Evolutionary conservation across 2,113 vertebrate genomes (phyloP).

Genomic region (Stigmatopora nigra): DNA sequence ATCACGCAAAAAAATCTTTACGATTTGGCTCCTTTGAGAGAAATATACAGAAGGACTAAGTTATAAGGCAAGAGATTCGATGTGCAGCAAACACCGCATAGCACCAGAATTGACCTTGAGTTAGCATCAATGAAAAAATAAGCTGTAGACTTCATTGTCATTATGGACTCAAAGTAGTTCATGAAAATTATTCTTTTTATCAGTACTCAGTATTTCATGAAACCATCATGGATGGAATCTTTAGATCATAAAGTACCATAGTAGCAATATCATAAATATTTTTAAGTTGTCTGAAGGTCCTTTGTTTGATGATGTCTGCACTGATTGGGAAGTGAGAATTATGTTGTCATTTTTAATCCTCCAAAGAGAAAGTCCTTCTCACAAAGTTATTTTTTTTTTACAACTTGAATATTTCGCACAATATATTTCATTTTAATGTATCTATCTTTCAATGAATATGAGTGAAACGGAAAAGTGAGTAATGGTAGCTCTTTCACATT

Average conservation of each 20-base stretch:
- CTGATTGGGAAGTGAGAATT: background rate
- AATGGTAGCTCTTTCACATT: conserved; percentile 1
- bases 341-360: background rate
- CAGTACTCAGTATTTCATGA: background rate
- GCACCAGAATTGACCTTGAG: conserved; percentile 35
- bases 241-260: conserved; percentile 14
- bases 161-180: conserved; percentile 4
- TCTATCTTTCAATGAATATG: background rate
- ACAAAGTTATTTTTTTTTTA: background rate
- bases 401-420: background rate
- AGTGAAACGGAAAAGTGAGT: background rate
- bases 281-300: conserved; percentile 1
- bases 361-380: no score
- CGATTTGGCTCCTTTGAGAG: conserved; percentile 13
- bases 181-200: background rate
- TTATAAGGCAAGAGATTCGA: conserved; percentile 40
- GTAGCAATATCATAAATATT: conserved; percentile 11
- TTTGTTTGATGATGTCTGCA: background rate
- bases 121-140: background rate
- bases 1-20: conserved; percentile 27
- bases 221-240: conserved; percentile 13
- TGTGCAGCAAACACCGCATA: conserved; percentile 25
- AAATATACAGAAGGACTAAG: conserved; percentile 11
- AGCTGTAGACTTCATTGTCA: conserved; percentile 9
- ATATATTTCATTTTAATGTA: background rate